phyloP scores from a whole-genome alignment of 2,797 vertebrate genomes.

The Helicolenus hilgendorfi region DNA sequence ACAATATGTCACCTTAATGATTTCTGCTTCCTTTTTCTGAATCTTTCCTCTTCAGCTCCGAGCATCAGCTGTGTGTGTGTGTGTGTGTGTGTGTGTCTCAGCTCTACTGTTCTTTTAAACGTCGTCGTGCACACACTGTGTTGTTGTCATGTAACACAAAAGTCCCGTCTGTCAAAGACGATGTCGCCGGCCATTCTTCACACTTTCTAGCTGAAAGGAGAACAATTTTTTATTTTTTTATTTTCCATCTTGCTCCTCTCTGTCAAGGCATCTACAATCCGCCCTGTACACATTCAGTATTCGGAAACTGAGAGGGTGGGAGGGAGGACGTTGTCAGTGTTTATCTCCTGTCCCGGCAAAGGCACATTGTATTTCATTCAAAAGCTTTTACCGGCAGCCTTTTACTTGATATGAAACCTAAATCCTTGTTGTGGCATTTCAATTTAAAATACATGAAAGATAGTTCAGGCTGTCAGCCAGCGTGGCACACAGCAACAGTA shows the following conservation, averaged over 20 bases:
- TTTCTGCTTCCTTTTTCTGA: not conserved
- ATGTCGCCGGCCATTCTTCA: not conserved
- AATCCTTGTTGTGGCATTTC: slow-evolving; percentile 54
- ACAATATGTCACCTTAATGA: not conserved
- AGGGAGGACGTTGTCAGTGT: not conserved
- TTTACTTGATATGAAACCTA: slow-evolving; percentile 22
- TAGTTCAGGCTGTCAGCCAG: not conserved
- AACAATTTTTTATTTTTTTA: not conserved
- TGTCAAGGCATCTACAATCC: not conserved
- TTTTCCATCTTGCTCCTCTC: not conserved
- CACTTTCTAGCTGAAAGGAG: not conserved
- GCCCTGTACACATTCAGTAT: not conserved
- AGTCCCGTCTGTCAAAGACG: not conserved
- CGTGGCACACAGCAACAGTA: not conserved
- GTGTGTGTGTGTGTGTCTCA: not conserved
- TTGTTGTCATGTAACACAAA: not conserved
- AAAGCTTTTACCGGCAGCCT: slow-evolving; percentile 2
- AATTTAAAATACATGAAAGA: slow-evolving; percentile 36
- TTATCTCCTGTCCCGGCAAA: slow-evolving; percentile 3
- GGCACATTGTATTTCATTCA: slow-evolving; percentile 16
- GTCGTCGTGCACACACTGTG: not conserved
- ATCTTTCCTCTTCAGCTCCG: not conserved
- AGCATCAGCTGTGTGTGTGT: not conserved
- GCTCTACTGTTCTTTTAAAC: not conserved
- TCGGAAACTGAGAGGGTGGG: not conserved